phyloP scores from a whole-genome alignment of 2,888 invertebrate genomes.

The Aethes cnicana region DNA sequence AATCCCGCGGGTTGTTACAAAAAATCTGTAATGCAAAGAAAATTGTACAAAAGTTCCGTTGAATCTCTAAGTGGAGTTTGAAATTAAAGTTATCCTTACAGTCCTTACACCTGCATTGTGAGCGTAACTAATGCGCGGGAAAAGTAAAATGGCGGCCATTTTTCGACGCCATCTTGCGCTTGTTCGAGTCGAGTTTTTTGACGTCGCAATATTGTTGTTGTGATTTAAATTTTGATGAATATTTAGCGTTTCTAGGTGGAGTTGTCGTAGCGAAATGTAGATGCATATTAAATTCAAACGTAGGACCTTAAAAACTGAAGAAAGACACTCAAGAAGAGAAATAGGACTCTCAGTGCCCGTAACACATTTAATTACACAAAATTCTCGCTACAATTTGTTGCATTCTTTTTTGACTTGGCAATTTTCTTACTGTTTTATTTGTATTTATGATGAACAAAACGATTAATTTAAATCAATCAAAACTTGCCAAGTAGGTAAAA shows the following conservation, averaged over 20 bases:
- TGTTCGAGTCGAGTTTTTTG: constrained; percentile 11
- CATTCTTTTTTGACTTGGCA: too few relatives aligned
- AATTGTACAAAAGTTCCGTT: constrained; percentile 40
- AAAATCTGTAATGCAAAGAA: constrained; percentile 39
- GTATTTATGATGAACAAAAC: too few relatives aligned
- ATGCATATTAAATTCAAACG: too few relatives aligned
- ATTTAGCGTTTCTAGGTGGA: background rate
- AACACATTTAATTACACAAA: too few relatives aligned
- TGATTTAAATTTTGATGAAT: constrained; percentile 11
- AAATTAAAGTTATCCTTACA: constrained; percentile 38
- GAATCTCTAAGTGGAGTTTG: constrained; percentile 44
- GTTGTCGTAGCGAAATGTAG: too few relatives aligned
- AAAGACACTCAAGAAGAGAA: background rate
- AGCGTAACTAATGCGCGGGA: constrained; percentile 33
- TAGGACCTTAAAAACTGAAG: too few relatives aligned
- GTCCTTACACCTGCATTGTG: constrained; percentile 38
- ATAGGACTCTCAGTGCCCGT: too few relatives aligned
- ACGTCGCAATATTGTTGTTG: constrained; percentile 8
- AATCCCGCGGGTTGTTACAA: constrained; percentile 26
- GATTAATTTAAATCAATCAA: too few relatives aligned
- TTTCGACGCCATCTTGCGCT: constrained; percentile 20
- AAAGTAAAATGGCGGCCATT: constrained; percentile 29
- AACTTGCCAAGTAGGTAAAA: too few relatives aligned
- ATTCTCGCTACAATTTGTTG: too few relatives aligned
- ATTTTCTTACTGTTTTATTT: too few relatives aligned